Percentiles rank a stretch among this genome's conserved stretches.
Evolutionary conservation across 2,113 vertebrate species (phyloP).

Genomic region (Brienomyrus brachyistius): DNA sequence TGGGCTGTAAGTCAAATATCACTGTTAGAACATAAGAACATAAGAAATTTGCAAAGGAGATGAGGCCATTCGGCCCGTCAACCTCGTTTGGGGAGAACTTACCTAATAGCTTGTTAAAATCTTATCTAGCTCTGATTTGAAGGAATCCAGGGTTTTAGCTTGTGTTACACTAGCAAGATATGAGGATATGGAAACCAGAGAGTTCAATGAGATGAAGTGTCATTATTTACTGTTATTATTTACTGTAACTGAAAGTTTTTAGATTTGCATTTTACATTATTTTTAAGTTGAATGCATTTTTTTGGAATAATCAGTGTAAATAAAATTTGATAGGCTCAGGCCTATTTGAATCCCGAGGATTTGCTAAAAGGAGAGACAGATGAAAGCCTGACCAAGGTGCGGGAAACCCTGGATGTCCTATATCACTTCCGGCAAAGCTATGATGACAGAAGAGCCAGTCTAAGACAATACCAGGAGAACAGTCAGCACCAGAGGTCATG

Average conservation of each 20-base stretch:
- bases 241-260: neutral
- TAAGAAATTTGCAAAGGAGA: too few relatives aligned
- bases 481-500: constrained; percentile 59
- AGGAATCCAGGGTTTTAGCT: too few relatives aligned
- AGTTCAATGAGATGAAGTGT: too few relatives aligned
- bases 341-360: constrained; percentile 73
- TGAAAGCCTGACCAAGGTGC: constrained; percentile 71
- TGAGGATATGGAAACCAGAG: too few relatives aligned
- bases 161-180: too few relatives aligned
- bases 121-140: too few relatives aligned
- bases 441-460: constrained; percentile 59
- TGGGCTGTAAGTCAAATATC: neutral
- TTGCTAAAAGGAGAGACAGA: constrained; percentile 74
- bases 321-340: constrained; percentile 56
- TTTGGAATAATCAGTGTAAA: neutral
- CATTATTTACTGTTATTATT: neutral
- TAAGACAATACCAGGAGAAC: constrained; percentile 61
- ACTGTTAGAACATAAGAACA: neutral
- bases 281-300: neutral
- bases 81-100: too few relatives aligned
- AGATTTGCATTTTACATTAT: neutral
- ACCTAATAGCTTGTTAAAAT: too few relatives aligned
- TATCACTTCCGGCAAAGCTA: constrained; percentile 60
- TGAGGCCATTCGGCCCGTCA: too few relatives aligned
- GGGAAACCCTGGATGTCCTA: constrained; percentile 57